Evolutionary conservation across 2,888 invertebrate species (phyloP), one percentile per base, ranked within the genome.

Genomic region (Alentia gelatinosa): DNA sequence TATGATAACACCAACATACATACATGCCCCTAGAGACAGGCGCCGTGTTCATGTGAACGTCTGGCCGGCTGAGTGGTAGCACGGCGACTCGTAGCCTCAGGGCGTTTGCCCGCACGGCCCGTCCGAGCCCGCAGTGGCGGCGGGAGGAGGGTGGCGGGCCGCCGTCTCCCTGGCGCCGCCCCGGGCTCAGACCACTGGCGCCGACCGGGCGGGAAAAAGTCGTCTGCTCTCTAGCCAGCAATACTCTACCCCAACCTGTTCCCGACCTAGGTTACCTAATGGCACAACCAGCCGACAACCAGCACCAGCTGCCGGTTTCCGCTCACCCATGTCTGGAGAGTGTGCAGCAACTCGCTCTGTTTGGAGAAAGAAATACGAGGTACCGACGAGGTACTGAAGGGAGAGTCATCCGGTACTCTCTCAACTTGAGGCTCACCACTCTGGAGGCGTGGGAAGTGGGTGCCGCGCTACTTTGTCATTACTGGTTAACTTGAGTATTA

Each of bases 201-300:
- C 86, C 86, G 86, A 12, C 35, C 47, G 33, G 86, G 86, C 86
- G 86, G 35, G 7, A 42, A 86, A 86, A 86, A 83, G 35, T 83
- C 39, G 23, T 23, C 83, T n/a, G 7, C 56, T 56, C 56, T 9
- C 56, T 19, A n/a, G n/a, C n/a, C n/a, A n/a, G n/a, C n/a, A n/a
- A 4, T 56, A 12, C 19, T 75, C 30, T 75, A 75, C 33, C 37
- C 7, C 74, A 74, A n/a, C 33, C 19, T 75, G 33, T 37, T 3
- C 1, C 86, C 86, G 3, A 3, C 86, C 26, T n/a, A 23, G 37
- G n/a, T 86, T 86, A 86, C 50, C 86, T 86, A 79, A 79, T 37
- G 39, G 19, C n/a, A 35, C 37, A 7, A 35, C 79, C 15, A 1
- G 30, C 39, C 35, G 15, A 19, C 15, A 39, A 79, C 79, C n/a